Base-by-base conservation (phyloP, 2,797 vertebrate genomes). In the Sciurus carolinensis region DNA sequence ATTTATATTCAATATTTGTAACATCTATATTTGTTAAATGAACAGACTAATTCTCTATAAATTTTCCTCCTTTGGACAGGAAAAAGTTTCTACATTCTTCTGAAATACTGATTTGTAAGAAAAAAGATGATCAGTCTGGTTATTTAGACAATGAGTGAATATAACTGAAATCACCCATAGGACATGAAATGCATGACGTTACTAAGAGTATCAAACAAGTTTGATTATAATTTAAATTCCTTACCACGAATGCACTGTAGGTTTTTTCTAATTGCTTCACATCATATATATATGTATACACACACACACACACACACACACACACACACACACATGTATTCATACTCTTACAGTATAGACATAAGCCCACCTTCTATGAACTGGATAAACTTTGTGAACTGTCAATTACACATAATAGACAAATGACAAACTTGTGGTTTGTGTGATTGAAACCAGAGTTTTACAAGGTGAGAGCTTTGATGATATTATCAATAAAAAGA, bases 1-100 rank as follows among this genome's bases (percentile, higher is more conserved):
- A 47, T 73, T 28, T 79, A 24, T 71, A 82, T 73, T 81, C 33
- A 77, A 22, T 73, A 92, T 93, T 47, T 64, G 26, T 5, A 95
- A 59, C 26, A 59, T 84, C 88, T 97, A 42, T 94, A 62, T 96
- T 88, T 95, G 42, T 79, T 95, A 47, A 36, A 50, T 93, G 93
- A 98, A 91, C 62, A 95, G 69, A 50, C 47, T 97, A 97, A 84
- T 97, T 93, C 91, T 98, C 54, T 66, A 94, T 96, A 96, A 95
- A 96, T 97, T 97, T 95, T 97, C 33, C 95, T 94, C 82, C 95
- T 95, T 54, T 76, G 85, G 72, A 75, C 42, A 96, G 30, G 0
- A 3, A 9, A 95, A 87, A 96, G 13, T 93, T 95, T 97, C 93
- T 84, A 10, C 1, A 10, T 76, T 30, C 86, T 97, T 97, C 92